These are phyloP conservation scores for Nannoperca australis DNA, from an alignment of 2,797 vertebrate species.

Conservation along the genomic window DNA sequence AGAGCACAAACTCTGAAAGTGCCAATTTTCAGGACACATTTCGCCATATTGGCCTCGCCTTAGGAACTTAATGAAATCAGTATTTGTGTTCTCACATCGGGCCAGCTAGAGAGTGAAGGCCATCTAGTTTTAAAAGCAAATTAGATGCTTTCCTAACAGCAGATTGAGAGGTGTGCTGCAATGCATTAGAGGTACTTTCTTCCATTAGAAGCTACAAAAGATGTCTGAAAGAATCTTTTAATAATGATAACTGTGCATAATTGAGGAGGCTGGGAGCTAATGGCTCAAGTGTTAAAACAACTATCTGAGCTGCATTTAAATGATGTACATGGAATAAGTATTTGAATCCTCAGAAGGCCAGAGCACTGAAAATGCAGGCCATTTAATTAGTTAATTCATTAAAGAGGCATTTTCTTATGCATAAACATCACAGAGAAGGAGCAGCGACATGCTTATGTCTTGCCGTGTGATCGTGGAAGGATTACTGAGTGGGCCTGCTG, in stretches of 20 bases:
- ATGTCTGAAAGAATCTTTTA: constrained; percentile 64
- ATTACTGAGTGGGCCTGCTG: not conserved
- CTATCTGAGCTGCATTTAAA: constrained; percentile 53
- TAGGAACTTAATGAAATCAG: constrained; percentile 28
- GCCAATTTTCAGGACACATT: constrained; percentile 32
- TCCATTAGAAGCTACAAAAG: constrained; percentile 60
- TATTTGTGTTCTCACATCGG: constrained; percentile 28
- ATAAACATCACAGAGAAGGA: constrained; percentile 27
- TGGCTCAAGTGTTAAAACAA: constrained; percentile 48
- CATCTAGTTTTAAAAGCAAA: constrained; percentile 39
- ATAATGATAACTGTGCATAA: constrained; percentile 65
- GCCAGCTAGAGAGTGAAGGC: constrained; percentile 22
- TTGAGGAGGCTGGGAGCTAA: constrained; percentile 58
- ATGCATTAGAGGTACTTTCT: constrained; percentile 47
- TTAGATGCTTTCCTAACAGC: constrained; percentile 38
- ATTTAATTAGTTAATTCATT: constrained; percentile 50
- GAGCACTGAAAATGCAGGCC: not conserved
- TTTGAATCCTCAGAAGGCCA: constrained; percentile 36
- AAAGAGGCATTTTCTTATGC: constrained; percentile 18
- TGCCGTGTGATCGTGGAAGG: not conserved
- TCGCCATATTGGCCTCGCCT: constrained; percentile 19
- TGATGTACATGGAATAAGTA: constrained; percentile 18
- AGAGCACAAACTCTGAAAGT: constrained; percentile 20
- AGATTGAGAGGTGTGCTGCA: constrained; percentile 42
- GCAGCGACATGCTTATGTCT: not conserved